Evolutionary conservation across 2,113 vertebrate species (phyloP).

Genomic region (Equus przewalskii): DNA sequence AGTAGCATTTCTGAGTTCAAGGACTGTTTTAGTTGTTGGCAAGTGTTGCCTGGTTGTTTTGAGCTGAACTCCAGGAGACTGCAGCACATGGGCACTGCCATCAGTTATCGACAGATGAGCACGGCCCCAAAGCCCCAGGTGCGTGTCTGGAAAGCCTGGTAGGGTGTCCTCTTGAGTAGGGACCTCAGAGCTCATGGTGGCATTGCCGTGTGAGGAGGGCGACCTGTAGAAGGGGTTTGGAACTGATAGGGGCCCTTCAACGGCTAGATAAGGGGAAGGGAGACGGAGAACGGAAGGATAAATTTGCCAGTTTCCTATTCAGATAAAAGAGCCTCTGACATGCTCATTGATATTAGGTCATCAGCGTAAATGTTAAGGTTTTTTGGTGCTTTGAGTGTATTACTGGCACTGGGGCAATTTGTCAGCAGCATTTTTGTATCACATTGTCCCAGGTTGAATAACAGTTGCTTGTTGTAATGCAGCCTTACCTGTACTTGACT

Average conservation of each 20-base stretch:
- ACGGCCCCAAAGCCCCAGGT: not conserved
- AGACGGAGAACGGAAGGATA: not conserved
- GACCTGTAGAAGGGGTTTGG: not conserved
- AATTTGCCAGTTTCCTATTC: not conserved
- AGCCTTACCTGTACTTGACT: not conserved
- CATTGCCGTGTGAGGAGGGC: accelerated
- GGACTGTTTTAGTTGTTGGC: not conserved
- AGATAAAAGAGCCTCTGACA: not conserved
- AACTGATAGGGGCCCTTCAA: not conserved
- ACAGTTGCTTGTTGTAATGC: not conserved
- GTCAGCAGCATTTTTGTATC: not conserved
- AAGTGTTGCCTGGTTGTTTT: not conserved
- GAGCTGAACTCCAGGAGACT: not conserved
- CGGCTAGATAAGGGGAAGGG: not conserved
- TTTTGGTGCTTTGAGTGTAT: not conserved
- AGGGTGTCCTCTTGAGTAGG: not conserved
- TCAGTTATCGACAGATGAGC: not conserved
- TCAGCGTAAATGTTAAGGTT: not conserved
- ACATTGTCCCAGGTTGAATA: not conserved
- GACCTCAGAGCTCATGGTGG: not conserved
- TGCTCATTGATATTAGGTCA: not conserved
- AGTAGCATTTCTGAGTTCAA: not conserved
- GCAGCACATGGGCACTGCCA: not conserved
- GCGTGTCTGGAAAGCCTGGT: not conserved
- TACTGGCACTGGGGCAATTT: not conserved